These are phyloP conservation scores for Poecilia velifera DNA, from an alignment of 2,797 vertebrate species.

Conservation along the genomic window DNA sequence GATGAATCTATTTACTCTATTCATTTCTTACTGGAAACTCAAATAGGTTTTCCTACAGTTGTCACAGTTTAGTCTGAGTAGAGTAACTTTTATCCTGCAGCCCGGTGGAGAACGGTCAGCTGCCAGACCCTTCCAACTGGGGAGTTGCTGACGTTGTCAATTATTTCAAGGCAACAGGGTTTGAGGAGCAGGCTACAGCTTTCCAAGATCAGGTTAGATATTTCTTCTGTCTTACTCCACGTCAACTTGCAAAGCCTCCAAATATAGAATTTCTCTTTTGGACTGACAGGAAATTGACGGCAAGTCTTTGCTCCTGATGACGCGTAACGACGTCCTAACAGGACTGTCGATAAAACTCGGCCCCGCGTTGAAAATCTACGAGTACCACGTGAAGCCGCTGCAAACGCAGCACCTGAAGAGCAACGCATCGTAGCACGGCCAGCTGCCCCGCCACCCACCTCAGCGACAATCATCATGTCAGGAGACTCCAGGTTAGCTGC, in stretches of 20 bases:
- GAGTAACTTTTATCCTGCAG: constrained; percentile 68
- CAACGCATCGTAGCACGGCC: constrained; percentile 84
- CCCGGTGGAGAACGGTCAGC: constrained; percentile 92
- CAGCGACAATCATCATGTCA: constrained; percentile 74
- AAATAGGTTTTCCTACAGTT: constrained; percentile 1
- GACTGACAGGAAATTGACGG: constrained; percentile 95
- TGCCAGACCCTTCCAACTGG: constrained; percentile 94
- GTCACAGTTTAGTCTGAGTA: constrained; percentile 2
- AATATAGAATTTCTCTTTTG: constrained; percentile 33
- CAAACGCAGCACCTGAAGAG: constrained; percentile 97
- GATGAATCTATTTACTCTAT: neutral
- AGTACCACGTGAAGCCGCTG: constrained; percentile 97
- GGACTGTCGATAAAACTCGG: constrained; percentile 98
- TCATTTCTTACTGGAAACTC: neutral
- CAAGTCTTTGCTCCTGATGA: constrained; percentile 98
- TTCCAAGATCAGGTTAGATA: constrained; percentile 94
- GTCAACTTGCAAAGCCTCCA: neutral
- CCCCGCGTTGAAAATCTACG: constrained; percentile 98
- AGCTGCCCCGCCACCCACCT: constrained; percentile 33
- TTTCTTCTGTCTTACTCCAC: neutral
- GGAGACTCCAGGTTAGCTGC: constrained; percentile 70
- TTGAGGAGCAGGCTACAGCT: constrained; percentile 94
- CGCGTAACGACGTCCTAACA: constrained; percentile 96
- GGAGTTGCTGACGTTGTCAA: constrained; percentile 94
- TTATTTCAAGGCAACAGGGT: constrained; percentile 97